A percentile compares a stretch with the other conserved stretches of the same genome.
Evolutionary conservation across 2,888 invertebrate species (phyloP).

Genomic region (Polydrusus tereticollis): DNA sequence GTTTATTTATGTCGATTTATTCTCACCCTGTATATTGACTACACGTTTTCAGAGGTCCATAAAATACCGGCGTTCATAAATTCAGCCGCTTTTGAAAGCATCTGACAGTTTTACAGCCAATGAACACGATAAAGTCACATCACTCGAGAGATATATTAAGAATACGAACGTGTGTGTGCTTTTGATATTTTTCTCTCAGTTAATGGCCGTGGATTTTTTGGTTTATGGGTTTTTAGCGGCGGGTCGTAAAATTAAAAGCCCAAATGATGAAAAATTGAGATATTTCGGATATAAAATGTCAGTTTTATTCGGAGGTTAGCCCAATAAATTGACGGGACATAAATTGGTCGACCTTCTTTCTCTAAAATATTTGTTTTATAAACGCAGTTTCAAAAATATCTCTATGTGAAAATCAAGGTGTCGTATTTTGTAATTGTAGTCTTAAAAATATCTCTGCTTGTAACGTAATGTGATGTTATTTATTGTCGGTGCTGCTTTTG

Average conservation of each 20-base stretch:
- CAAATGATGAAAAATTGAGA: slow-evolving; percentile 18
- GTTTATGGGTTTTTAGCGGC: slow-evolving; percentile 29
- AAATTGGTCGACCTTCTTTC: not conserved
- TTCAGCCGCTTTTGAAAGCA: slow-evolving; percentile 56
- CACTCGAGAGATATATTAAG: slow-evolving; percentile 51
- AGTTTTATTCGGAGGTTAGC: slow-evolving; percentile 6
- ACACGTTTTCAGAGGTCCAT: slow-evolving; percentile 50
- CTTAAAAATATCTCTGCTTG: too few species aligned
- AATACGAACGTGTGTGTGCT: slow-evolving; percentile 44
- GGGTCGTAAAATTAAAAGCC: slow-evolving; percentile 27
- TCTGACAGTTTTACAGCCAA: slow-evolving; percentile 56
- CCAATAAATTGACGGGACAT: not conserved
- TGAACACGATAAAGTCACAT: slow-evolving; percentile 54
- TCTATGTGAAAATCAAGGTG: too few species aligned
- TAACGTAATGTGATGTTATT: too few species aligned
- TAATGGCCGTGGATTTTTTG: slow-evolving; percentile 41
- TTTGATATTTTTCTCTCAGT: slow-evolving; percentile 44
- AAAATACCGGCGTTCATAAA: slow-evolving; percentile 57
- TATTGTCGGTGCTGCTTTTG: too few species aligned
- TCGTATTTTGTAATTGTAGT: too few species aligned
- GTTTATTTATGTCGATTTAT: not conserved
- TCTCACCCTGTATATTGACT: slow-evolving; percentile 32
- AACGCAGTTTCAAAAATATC: not conserved
- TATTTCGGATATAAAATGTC: slow-evolving; percentile 5
- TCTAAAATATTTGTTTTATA: not conserved